A percentile compares a stretch with the other conserved stretches of the same genome.
phyloP scores from a whole-genome alignment of 2,888 invertebrate genomes.

The Ochlodes sylvanus region DNA sequence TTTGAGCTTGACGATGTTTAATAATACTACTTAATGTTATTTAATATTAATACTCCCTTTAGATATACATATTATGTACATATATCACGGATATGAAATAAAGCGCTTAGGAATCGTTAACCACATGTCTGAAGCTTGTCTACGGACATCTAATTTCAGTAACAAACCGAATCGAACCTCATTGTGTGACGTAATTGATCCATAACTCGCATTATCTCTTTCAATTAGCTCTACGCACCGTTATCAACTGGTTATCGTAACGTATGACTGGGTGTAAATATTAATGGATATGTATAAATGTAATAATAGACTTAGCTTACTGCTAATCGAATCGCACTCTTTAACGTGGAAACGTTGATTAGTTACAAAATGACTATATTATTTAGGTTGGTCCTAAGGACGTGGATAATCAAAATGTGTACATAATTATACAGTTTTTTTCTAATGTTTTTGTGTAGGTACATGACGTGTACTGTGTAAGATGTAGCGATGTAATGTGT shows the following conservation, averaged over 20 bases:
- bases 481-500: not conserved
- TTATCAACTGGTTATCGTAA: conserved; percentile 22
- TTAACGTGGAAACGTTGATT: conserved; percentile 3
- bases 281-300: conserved; percentile 22
- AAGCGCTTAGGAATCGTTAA: not conserved
- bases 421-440: not conserved
- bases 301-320: conserved; percentile 11
- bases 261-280: conserved; percentile 13
- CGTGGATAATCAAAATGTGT: not conserved
- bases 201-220: conserved; percentile 16
- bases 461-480: too few species aligned
- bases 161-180: not conserved
- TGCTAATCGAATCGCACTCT: conserved; percentile 14
- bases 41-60: too few species aligned
- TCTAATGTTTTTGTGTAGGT: not conserved
- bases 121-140: not conserved
- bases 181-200: conserved; percentile 16
- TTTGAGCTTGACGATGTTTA: too few species aligned
- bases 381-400: not conserved
- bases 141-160: not conserved
- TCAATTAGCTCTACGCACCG: conserved; percentile 24
- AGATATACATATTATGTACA: too few species aligned
- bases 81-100: not conserved
- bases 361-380: conserved; percentile 14
- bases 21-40: too few species aligned